Percentiles rank a stretch among this genome's conserved stretches.
These are phyloP conservation scores for Callaeas wilsoni DNA, from an alignment of 2,113 vertebrate species.

Conservation along the genomic window DNA sequence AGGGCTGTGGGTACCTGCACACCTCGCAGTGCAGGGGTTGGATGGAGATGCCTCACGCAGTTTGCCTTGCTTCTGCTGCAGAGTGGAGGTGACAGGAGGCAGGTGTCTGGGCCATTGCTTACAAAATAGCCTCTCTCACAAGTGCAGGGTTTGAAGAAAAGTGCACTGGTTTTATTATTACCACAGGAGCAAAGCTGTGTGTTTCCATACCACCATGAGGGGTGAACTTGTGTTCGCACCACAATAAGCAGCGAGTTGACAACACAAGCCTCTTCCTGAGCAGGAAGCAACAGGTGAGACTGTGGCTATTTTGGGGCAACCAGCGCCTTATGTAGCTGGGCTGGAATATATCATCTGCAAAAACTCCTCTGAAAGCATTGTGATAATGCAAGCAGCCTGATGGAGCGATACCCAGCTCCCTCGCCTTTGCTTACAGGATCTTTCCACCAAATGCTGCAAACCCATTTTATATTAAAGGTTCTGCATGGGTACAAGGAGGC, in stretches of 20 bases:
- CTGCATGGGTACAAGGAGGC: background rate
- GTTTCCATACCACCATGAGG: background rate
- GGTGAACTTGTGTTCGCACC: background rate
- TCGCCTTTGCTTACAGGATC: background rate
- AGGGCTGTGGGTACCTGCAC: rapidly evolving
- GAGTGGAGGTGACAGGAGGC: background rate
- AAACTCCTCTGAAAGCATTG: background rate
- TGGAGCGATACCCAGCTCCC: background rate
- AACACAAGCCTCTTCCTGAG: background rate
- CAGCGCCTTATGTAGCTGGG: background rate
- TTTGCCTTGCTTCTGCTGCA: background rate
- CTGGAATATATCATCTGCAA: background rate
- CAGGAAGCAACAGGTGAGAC: background rate
- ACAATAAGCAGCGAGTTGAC: background rate
- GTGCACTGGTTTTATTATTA: background rate
- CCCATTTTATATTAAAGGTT: background rate
- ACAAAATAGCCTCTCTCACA: background rate
- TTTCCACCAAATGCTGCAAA: background rate
- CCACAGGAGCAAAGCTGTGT: background rate
- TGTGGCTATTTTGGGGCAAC: background rate
- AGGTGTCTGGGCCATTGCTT: background rate
- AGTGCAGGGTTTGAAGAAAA: background rate
- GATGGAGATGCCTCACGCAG: background rate
- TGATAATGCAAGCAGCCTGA: background rate
- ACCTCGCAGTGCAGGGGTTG: background rate